A percentile compares a stretch with the other conserved stretches of the same genome.
Evolutionary conservation across 2,113 vertebrate species (phyloP).

Genomic region (Corythornis vintsioides): DNA sequence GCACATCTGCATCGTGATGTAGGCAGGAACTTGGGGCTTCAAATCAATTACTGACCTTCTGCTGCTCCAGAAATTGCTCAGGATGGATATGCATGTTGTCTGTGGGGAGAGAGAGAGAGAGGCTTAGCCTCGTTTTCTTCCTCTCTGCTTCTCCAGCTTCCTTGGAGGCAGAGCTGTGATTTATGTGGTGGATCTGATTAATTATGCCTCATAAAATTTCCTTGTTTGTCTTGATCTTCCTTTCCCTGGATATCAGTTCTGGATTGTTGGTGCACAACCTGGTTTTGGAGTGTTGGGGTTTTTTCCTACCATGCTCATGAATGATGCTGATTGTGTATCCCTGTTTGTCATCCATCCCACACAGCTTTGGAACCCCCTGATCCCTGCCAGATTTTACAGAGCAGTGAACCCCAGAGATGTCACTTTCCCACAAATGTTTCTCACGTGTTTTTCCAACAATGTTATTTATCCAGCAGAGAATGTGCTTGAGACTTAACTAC

Average conservation of each 20-base stretch:
- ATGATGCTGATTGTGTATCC: neutral
- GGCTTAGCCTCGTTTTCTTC: neutral
- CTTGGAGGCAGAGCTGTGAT: neutral
- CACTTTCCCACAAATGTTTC: neutral
- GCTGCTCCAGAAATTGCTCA: constrained; percentile 6
- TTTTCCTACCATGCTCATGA: accelerated
- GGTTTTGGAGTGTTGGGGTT: neutral
- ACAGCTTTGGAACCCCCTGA: neutral
- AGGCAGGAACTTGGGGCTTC: neutral
- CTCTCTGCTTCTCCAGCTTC: neutral
- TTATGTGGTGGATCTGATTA: neutral
- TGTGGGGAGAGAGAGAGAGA: neutral
- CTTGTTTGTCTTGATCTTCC: neutral
- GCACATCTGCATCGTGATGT: neutral
- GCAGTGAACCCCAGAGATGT: neutral
- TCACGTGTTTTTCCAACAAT: neutral
- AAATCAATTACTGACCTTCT: constrained; percentile 27
- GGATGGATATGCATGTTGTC: neutral
- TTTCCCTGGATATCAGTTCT: neutral
- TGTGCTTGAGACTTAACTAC: neutral
- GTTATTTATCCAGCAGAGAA: neutral
- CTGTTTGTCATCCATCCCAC: neutral
- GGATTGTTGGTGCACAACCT: neutral
- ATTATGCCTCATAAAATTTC: neutral
- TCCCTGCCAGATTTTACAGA: neutral